Evolutionary conservation across 2,888 invertebrate species (phyloP).

Genomic region (Strigamia maritima): DNA sequence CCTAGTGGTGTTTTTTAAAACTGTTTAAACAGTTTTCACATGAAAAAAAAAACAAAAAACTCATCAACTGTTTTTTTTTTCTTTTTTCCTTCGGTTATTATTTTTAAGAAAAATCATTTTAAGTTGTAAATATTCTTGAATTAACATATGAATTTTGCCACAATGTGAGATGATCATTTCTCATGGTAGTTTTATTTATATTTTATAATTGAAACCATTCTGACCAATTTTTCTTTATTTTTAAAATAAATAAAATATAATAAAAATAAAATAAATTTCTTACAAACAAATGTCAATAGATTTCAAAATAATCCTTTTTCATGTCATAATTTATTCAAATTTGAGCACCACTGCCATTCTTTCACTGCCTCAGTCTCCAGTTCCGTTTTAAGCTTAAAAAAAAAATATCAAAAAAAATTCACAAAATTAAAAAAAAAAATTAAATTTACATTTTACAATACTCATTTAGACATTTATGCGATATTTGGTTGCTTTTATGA

Average conservation of each 20-base stretch:
- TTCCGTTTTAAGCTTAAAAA: background rate
- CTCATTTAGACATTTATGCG: slow-evolving; percentile 1
- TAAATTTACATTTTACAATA: background rate
- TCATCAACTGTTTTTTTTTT: background rate
- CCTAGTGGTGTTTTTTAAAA: background rate
- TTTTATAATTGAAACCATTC: slow-evolving; percentile 1
- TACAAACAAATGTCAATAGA: background rate
- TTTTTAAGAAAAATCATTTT: background rate
- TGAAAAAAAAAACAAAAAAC: background rate
- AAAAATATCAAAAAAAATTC: background rate
- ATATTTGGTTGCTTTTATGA: background rate
- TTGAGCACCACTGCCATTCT: slow-evolving; percentile 12
- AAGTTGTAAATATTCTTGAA: background rate
- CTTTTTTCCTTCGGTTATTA: background rate
- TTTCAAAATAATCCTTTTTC: background rate
- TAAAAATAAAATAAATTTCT: background rate
- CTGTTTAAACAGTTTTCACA: background rate
- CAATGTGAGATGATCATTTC: background rate
- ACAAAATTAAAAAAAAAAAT: background rate
- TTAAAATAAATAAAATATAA: background rate
- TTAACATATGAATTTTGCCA: background rate
- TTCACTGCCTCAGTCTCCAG: background rate
- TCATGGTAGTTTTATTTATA: slow-evolving; percentile 5
- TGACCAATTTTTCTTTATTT: slow-evolving; percentile 6
- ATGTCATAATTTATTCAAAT: slow-evolving; percentile 13